Base-by-base conservation (phyloP, 2,797 vertebrate genomes). In the Sebastes baramenuke region DNA sequence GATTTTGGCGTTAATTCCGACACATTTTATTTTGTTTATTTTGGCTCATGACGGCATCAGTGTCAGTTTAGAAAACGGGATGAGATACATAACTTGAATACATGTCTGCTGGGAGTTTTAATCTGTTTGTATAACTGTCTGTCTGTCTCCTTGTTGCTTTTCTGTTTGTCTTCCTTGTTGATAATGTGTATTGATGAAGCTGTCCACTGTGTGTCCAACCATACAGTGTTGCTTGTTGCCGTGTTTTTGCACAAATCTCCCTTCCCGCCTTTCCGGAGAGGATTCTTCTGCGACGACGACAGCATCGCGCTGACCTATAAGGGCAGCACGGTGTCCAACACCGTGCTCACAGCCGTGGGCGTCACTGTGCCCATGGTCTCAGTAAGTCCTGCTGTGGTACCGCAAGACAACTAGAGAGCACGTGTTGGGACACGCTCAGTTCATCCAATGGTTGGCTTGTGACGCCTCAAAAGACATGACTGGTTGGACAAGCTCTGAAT, bases 301-400 rank as follows among this genome's bases (percentile, higher is more conserved):
- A 95, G 93, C 95, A 94, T 96, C 90, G 30, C 86, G 79, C 90
- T 94, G 77, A 88, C 93, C 86, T 92, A 0, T 74, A 96, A 97
- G 95, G 88, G 25, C 94, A 97, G 95, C 93, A 94, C 96, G 18
- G 93, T 97, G 92, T 95, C 92, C 54, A 94, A 92, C 87, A 88
- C 95, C 2, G 82, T 95, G 89, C 95, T 97, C 88, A 94, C 92
- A 74, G 93, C 95, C 12, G 93, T 95, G 94, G 95, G 96, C 81
- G 68, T 96, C 91, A 70, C 96, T 87, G 81, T 96, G 94, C 95
- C 97, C 27, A 88, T 96, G 88, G 59, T 94, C 93, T 96, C 96
- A 92, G 97, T 97, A 97, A 97, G 96, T 97, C 94, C 91, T 66
- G 81, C 72, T 70, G 79, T n/a, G 93, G 93, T 88, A 64, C 83